Base-by-base conservation (phyloP, 2,113 vertebrate species). In the Xenus cinereus region DNA sequence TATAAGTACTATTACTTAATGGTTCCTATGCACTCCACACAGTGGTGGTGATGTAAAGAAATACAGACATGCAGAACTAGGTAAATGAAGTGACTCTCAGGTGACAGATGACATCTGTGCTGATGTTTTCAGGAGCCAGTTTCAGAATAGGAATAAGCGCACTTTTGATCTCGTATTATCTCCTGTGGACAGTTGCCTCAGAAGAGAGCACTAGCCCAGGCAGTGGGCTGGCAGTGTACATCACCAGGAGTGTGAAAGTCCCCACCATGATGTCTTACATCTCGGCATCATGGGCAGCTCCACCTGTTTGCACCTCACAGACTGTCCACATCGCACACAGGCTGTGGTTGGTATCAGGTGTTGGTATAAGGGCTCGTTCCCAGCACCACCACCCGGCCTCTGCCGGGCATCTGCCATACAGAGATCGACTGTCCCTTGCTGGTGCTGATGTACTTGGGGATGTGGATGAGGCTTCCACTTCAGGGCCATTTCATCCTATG, bases 341-440 rank as follows among this genome's bases (percentile, higher is more conserved):
- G 10, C 8, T 4, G 0, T 39, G 50, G 24, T n/a, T n/a, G n/a
- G n/a, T n/a, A n/a, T n/a, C n/a, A 84, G 13, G 3, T 77, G 33
- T 7, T 37, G 37, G 37, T 33, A 8, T 8, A 59, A 11, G 8
- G 41, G 19, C 5, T 51, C 13, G 6, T 79, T 63, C 43, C 37
- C 48, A 57, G 15, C 37, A 64, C 26, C 30, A 63, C 9, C 30
- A 28, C 28, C 68, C 26, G 46, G 11, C 26, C 19, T 79, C 67
- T 28, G 11, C 30, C 24, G 15, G 26, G n/a, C 23, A 11, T 57
- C 27, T 72, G 27, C 51, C 4, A 0, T 39, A 59, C 26, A n/a
- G 51, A 64, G 14, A 43, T n/a, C 4, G 3, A 22, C 24, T 26
- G 27, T 7, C 35, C n/a, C 10, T 57, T 45, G 19, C 41, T 50